A percentile compares a stretch with the other conserved stretches of the same genome.
Conservation (phyloP, 1,140 invertebrate species). For the Bombus cullumanus region DNA sequence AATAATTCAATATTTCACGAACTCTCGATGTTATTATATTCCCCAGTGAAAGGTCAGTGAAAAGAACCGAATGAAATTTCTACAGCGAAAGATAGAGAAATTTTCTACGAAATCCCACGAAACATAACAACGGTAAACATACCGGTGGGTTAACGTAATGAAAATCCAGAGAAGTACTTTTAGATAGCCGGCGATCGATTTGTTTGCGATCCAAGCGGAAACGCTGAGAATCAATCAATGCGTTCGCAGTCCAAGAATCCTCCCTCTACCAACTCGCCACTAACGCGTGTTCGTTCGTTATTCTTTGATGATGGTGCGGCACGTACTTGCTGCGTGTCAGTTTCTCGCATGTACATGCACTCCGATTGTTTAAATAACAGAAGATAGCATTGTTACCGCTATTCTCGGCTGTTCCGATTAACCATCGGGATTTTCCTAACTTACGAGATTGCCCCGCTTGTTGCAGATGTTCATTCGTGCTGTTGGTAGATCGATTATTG, state of each 20-base stretch:
- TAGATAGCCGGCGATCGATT: neutral
- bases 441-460: neutral
- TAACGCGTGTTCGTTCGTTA: neutral
- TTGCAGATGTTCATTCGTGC: slow-evolving; percentile 15
- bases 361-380: slow-evolving; percentile 56
- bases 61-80: neutral
- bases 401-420: slow-evolving; percentile 34
- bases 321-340: slow-evolving; percentile 53
- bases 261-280: slow-evolving; percentile 5
- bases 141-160: neutral
- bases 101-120: neutral
- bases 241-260: neutral
- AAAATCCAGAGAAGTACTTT: neutral
- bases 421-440: slow-evolving; percentile 57
- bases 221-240: neutral
- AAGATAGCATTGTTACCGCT: slow-evolving; percentile 59
- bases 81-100: neutral
- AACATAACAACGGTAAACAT: neutral
- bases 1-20: too few species aligned
- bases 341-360: slow-evolving; percentile 1
- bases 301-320: slow-evolving; percentile 35
- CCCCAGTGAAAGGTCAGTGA: too few species aligned
- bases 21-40: neutral
- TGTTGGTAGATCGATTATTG: neutral
- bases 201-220: slow-evolving; percentile 18